phyloP scores from a whole-genome alignment of 2,888 invertebrate species.

The Junonia oenone region DNA sequence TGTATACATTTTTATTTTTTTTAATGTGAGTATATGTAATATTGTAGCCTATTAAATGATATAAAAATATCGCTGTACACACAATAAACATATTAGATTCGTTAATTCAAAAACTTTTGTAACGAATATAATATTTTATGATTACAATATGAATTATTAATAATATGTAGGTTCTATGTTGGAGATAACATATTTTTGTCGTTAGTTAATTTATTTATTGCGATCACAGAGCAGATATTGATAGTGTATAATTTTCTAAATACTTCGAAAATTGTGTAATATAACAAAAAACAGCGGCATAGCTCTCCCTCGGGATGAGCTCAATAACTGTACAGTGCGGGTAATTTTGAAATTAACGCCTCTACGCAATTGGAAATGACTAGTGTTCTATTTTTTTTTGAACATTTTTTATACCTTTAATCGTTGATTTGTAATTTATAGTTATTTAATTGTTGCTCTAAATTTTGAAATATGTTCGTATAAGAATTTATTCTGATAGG shows the following conservation, averaged over 20 bases:
- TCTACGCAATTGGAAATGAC: neutral
- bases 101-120: constrained; percentile 3
- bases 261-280: constrained; percentile 2
- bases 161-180: neutral
- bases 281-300: neutral
- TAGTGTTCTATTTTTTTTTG: neutral
- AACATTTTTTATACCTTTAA: neutral
- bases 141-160: neutral
- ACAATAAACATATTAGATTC: too few species aligned
- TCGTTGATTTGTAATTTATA: neutral
- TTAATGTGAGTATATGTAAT: too few species aligned
- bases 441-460: too few species aligned
- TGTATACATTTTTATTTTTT: too few species aligned
- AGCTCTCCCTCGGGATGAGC: neutral
- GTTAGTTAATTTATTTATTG: constrained; percentile 13
- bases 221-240: neutral
- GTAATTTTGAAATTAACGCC: neutral
- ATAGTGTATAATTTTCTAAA: constrained; percentile 9
- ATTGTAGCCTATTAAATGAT: too few species aligned
- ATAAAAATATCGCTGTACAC: too few species aligned
- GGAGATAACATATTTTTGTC: constrained; percentile 6
- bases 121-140: neutral
- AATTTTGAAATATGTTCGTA: too few species aligned
- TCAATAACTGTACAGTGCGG: neutral
- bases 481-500: too few species aligned